Percentiles rank a stretch among this genome's conserved stretches.
Conservation (phyloP, 1,140 invertebrate species). For the Adoxophyes honmai region DNA sequence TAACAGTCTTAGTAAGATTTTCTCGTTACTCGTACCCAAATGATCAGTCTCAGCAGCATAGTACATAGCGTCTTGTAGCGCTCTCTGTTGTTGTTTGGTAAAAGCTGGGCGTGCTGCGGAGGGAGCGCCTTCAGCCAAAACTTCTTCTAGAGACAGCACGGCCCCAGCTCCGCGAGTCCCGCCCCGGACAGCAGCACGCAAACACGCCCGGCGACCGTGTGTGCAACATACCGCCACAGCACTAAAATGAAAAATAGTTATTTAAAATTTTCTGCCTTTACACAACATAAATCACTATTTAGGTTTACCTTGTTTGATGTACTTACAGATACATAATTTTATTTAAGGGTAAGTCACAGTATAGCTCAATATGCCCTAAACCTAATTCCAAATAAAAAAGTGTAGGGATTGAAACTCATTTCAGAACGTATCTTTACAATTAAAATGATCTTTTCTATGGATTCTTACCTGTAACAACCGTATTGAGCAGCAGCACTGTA, state of each 20-base stretch:
- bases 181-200: conserved; percentile 88
- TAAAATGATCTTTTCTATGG: too few relatives aligned
- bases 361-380: too few relatives aligned
- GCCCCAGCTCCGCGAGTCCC: conserved; percentile 82
- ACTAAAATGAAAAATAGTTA: too few relatives aligned
- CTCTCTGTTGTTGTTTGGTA: conserved; percentile 89
- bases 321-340: too few relatives aligned
- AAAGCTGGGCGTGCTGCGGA: conserved; percentile 75
- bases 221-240: conserved; percentile 92
- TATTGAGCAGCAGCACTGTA: conserved; percentile 91
- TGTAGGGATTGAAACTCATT: too few relatives aligned
- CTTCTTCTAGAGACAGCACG: conserved; percentile 92
- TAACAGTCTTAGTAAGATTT: too few relatives aligned
- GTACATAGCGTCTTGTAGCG: conserved; percentile 94
- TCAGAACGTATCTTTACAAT: too few relatives aligned
- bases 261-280: too few relatives aligned
- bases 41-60: conserved; percentile 94
- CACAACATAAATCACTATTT: too few relatives aligned
- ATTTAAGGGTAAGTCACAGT: too few relatives aligned
- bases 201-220: conserved; percentile 87
- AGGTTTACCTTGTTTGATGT: too few relatives aligned
- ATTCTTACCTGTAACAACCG: conserved; percentile 86
- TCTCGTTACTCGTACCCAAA: conserved; percentile 80
- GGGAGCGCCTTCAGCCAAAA: conserved; percentile 88
- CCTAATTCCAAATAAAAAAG: too few relatives aligned